Evolutionary conservation across 2,888 invertebrate species (phyloP), one percentile per base, ranked within the genome.

Genomic region (Agrochola lychnidis): DNA sequence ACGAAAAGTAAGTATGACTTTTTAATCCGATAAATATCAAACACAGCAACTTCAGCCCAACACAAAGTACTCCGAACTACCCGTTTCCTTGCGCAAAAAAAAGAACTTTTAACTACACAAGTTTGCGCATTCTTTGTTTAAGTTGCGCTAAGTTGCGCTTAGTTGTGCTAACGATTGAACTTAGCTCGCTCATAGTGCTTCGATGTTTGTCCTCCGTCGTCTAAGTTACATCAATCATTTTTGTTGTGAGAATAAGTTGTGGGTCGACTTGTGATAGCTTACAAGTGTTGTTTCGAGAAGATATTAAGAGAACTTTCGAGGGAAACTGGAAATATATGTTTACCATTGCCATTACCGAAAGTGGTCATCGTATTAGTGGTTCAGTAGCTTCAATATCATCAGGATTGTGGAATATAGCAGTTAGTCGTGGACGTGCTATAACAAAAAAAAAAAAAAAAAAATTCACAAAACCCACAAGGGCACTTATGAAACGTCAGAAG

Each of bases 141-240:
- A 89, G 90, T 90, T 89, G 70, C 72, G 87, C 87, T 90, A 51
- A 57, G 57, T 68, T 68, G 22, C 14, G 53, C 7, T 89, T 77
- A 89, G 90, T 90, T 89, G 71, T 75, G 87, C 86, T 91, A 92
- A 92, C 91, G 91, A 91, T 89, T 82, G 76, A 91, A 91, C 85
- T 91, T 91, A 62, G 75, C 77, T 66, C 74, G 73, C 77, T 81
- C 74, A 79, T 79, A 78, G 75, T 79, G 66, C 82, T 83, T 84
- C 78, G 87, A 87, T 89, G 83, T 89, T 88, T 89, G 86, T 83
- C 79, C 74, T 70, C 62, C 40, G 76, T 64, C 30, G 78, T 74
- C 66, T 56, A 79, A 78, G 77, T 84, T 85, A 64, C 71, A 71
- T 81, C 77, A 78, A 79, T 79, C 76, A 78, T 57, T 86, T 83